Percentiles rank a stretch among this genome's conserved stretches.
Evolutionary conservation across 2,113 vertebrate species (phyloP).

Genomic region (Stigmatopora argus): DNA sequence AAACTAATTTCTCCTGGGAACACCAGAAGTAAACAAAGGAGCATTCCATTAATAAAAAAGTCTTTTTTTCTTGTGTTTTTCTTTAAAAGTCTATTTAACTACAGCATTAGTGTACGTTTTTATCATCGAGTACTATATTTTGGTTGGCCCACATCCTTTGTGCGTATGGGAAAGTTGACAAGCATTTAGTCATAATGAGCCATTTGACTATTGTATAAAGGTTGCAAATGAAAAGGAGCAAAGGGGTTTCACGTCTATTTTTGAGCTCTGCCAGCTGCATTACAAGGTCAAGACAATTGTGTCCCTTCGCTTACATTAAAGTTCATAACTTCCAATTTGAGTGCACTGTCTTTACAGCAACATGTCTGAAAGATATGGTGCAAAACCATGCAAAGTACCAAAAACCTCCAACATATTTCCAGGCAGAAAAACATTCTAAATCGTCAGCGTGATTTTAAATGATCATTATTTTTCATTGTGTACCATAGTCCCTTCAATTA

Average conservation of each 20-base stretch:
- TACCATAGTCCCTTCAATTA: neutral
- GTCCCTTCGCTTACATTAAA: neutral
- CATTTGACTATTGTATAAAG: neutral
- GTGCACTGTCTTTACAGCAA: neutral
- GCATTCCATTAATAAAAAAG: no score
- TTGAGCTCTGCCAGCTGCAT: slow-evolving; percentile 1
- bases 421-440: neutral
- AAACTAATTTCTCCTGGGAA: no score
- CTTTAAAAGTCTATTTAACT: no score
- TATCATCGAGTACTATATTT: no score
- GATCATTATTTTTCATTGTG: neutral
- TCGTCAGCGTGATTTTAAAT: neutral
- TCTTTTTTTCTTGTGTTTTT: no score
- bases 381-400: neutral
- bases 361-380: neutral
- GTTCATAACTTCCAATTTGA: neutral
- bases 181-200: no score
- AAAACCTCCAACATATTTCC: neutral
- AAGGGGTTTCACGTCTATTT: slow-evolving; percentile 55
- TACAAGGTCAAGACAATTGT: slow-evolving; percentile 12
- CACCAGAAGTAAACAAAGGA: no score
- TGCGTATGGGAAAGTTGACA: no score
- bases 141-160: no score
- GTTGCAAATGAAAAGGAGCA: neutral
- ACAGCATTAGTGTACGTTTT: no score